Conservation (phyloP, 2,113 vertebrate species). For the Donacobius atricapilla region DNA sequence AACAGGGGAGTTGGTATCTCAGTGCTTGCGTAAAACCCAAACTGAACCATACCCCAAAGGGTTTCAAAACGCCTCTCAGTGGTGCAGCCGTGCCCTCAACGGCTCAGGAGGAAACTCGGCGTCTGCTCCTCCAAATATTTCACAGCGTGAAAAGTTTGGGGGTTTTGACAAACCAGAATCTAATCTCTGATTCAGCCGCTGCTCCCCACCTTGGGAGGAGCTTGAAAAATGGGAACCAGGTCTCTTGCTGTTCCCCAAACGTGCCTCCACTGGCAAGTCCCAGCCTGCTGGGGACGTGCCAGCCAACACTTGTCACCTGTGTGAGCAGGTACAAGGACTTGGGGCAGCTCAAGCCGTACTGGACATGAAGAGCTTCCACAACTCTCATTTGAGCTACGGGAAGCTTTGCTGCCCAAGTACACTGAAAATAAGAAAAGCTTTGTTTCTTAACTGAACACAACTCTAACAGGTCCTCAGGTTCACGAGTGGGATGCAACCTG, state of each 20-base stretch:
- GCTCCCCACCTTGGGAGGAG: neutral
- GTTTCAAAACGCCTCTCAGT: neutral
- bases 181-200: neutral
- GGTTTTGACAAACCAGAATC: neutral
- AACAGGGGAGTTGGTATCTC: neutral
- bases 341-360: neutral
- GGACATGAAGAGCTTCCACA: neutral
- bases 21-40: neutral
- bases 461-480: neutral
- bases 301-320: neutral
- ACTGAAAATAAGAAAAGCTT: neutral
- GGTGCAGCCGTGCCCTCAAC: neutral
- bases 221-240: neutral
- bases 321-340: neutral
- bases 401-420: neutral
- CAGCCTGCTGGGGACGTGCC: accelerated
- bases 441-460: neutral
- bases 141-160: neutral
- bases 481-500: neutral
- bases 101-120: neutral
- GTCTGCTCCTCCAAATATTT: neutral
- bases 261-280: neutral
- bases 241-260: neutral
- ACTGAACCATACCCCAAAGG: neutral
- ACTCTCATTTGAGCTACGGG: neutral